Evolutionary conservation across 2,888 invertebrate species (phyloP).

Genomic region (Osedax fenrisi): DNA sequence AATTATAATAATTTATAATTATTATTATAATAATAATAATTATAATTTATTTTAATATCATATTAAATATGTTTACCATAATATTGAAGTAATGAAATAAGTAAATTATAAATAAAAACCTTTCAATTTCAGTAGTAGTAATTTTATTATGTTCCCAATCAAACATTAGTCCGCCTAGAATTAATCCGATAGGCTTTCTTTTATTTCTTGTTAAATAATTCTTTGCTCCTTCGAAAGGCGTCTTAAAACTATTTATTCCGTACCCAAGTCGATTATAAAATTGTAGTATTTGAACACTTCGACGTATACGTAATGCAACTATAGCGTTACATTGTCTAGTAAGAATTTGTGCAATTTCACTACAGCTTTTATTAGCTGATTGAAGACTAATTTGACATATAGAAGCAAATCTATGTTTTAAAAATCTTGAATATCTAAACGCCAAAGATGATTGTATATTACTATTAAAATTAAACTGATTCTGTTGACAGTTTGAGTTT

Average conservation of each 20-base stretch:
- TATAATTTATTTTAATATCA: background rate
- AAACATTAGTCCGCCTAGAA: conserved; percentile 40
- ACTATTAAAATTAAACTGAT: no score
- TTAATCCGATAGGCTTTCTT: conserved; percentile 32
- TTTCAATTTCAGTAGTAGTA: conserved; percentile 40
- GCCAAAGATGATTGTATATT: background rate
- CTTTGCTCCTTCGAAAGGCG: background rate
- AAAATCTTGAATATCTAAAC: background rate
- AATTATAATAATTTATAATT: background rate
- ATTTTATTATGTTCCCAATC: conserved; percentile 43
- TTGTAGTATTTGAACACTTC: conserved; percentile 39
- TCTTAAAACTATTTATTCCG: conserved; percentile 21
- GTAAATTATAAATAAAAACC: conserved; percentile 31
- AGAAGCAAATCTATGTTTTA: background rate
- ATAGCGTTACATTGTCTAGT: conserved; percentile 42
- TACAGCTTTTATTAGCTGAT: background rate
- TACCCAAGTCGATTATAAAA: conserved; percentile 41
- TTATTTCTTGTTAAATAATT: background rate
- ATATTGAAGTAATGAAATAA: background rate
- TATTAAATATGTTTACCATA: background rate
- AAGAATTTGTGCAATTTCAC: conserved; percentile 22
- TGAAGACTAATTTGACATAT: background rate
- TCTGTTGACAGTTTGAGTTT: no score
- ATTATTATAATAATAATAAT: background rate
- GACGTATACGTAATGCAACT: conserved; percentile 40